These are phyloP conservation scores for Myotis brandtii DNA, from an alignment of 2,113 vertebrate genomes.

Conservation along the genomic window DNA sequence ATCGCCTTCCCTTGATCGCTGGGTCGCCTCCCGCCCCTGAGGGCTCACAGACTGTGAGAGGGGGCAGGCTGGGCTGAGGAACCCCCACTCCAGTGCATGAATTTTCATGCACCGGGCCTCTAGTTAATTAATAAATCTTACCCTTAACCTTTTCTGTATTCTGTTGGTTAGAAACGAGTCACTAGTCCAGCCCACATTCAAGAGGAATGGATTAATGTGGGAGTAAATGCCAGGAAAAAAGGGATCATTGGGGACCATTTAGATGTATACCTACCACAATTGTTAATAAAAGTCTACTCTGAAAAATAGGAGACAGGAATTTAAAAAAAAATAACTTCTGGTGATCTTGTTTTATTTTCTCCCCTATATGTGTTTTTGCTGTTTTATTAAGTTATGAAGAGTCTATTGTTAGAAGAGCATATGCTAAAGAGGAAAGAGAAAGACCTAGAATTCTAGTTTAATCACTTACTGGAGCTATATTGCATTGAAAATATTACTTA, in stretches of 20 bases:
- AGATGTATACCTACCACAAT: background rate
- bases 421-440: background rate
- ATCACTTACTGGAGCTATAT: background rate
- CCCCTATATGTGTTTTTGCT: background rate
- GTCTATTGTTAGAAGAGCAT: background rate
- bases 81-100: too few species aligned
- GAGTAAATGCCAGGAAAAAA: background rate
- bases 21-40: too few species aligned
- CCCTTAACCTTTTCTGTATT: background rate
- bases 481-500: background rate
- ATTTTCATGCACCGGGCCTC: too few species aligned
- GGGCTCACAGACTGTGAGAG: too few species aligned
- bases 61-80: too few species aligned
- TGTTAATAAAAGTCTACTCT: background rate
- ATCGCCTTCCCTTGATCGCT: too few species aligned
- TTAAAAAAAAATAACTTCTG: background rate
- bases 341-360: background rate
- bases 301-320: background rate
- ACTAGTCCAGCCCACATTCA: background rate
- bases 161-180: background rate
- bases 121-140: too few species aligned
- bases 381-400: background rate
- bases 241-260: background rate
- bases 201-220: background rate
- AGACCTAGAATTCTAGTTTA: background rate